Conservation (phyloP, 37 sponge, comb jelly and placozoan genomes). For the Amphimedon queenslandica region DNA sequence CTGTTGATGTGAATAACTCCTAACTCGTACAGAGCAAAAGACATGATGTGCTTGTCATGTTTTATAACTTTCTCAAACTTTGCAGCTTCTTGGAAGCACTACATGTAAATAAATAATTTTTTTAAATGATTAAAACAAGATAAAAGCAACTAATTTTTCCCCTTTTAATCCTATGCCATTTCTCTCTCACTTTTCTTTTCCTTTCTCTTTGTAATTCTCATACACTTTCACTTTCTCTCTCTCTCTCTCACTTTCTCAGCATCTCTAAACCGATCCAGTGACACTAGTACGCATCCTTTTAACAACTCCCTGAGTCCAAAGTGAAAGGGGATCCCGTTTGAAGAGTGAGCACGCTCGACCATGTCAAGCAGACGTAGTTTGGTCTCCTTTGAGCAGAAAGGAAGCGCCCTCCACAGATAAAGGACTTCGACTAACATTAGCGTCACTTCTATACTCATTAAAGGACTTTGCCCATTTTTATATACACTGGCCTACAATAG, state of each 20-base stretch:
- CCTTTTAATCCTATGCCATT: too few relatives aligned
- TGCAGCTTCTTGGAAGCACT: slow-evolving; percentile 49
- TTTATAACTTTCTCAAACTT: slow-evolving; percentile 45
- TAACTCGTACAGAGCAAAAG: slow-evolving; percentile 76
- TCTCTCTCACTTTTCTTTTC: too few relatives aligned
- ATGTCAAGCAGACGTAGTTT: slow-evolving; percentile 50
- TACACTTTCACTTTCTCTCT: too few relatives aligned
- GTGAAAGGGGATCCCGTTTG: slow-evolving; percentile 46
- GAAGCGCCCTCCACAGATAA: slow-evolving; percentile 81
- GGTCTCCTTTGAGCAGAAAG: slow-evolving; percentile 37
- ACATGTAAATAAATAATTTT: not conserved
- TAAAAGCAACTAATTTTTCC: not conserved
- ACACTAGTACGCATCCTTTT: slow-evolving; percentile 44
- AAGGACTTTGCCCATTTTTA: slow-evolving; percentile 32
- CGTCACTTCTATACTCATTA: slow-evolving; percentile 42
- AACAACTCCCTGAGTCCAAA: slow-evolving; percentile 44
- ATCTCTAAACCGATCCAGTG: slow-evolving; percentile 14
- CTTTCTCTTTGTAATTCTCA: too few relatives aligned
- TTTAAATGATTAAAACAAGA: not conserved
- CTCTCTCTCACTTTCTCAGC: slow-evolving; percentile 61
- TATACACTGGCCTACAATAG: slow-evolving; percentile 29
- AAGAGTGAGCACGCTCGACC: slow-evolving; percentile 31
- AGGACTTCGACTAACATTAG: slow-evolving; percentile 73
- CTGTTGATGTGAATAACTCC: slow-evolving; percentile 55
- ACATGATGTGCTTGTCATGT: slow-evolving; percentile 79